Evolutionary conservation across 2,888 invertebrate species (phyloP).

Genomic region (Megastigmus dorsalis): DNA sequence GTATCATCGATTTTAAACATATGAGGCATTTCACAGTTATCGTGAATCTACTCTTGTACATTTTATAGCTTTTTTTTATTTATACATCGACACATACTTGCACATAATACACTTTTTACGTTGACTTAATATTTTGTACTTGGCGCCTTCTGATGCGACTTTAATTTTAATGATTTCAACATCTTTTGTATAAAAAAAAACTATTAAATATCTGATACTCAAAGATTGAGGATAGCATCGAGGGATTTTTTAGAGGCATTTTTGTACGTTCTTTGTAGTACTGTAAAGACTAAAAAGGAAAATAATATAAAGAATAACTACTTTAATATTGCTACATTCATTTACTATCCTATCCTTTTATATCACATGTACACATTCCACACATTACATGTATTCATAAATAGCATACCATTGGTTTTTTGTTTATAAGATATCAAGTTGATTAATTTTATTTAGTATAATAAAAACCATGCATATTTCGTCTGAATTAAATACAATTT

Average conservation of each 20-base stretch:
- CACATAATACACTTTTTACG: constrained; percentile 12
- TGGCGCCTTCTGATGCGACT: constrained; percentile 26
- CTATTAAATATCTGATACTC: constrained; percentile 34
- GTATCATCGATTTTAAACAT: constrained; percentile 28
- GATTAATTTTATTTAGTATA: too few relatives aligned
- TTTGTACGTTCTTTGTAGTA: constrained; percentile 44
- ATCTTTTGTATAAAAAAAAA: constrained; percentile 31
- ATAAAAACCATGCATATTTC: too few relatives aligned
- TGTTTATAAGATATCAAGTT: too few relatives aligned
- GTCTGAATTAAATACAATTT: too few relatives aligned
- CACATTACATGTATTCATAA: too few relatives aligned
- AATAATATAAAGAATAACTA: constrained; percentile 39
- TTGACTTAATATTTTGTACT: constrained; percentile 11
- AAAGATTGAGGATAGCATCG: constrained; percentile 38
- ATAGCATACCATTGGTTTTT: too few relatives aligned
- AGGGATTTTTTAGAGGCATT: constrained; percentile 55
- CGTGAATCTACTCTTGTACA: constrained; percentile 36
- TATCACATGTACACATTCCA: too few relatives aligned
- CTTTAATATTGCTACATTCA: too few relatives aligned
- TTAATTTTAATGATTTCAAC: constrained; percentile 23
- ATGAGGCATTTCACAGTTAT: constrained; percentile 13
- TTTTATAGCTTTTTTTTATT: constrained; percentile 46
- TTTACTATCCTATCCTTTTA: too few relatives aligned
- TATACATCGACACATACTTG: constrained; percentile 15
- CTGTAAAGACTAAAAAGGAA: constrained; percentile 33